These are phyloP conservation scores for Tetragonisca angustula DNA, from an alignment of 2,888 invertebrate genomes.

Conservation along the genomic window DNA sequence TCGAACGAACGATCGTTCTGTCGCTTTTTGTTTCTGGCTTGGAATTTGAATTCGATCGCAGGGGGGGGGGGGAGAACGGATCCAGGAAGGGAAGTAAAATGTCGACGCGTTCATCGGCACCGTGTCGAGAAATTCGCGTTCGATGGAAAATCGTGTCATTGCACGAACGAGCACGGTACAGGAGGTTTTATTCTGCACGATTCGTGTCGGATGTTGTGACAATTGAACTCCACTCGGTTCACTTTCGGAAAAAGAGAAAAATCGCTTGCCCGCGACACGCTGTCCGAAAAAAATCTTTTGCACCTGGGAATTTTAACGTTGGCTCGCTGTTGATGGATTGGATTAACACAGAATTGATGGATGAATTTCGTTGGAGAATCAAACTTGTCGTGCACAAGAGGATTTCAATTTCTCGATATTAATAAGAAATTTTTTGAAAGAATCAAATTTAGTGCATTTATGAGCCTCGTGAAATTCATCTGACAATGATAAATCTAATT, in stretches of 20 bases:
- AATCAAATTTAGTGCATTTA: too few species aligned
- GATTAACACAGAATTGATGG: too few species aligned
- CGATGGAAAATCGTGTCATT: not conserved
- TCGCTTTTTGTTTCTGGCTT: constrained; percentile 41
- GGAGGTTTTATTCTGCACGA: not conserved
- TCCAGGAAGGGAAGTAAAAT: not conserved
- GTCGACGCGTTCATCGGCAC: constrained; percentile 27
- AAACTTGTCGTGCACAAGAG: too few species aligned
- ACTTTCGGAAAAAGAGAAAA: too few species aligned
- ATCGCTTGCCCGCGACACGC: not conserved
- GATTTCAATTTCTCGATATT: too few species aligned
- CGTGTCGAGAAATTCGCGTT: constrained; percentile 27
- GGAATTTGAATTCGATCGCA: constrained; percentile 1
- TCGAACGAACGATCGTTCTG: constrained; percentile 21
- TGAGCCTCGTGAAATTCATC: too few species aligned
- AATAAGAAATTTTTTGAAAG: too few species aligned
- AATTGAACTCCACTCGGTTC: not conserved
- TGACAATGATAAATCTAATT: too few species aligned
- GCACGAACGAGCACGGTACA: not conserved
- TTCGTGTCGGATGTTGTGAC: constrained; percentile 9
- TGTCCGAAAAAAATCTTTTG: not conserved
- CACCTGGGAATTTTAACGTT: too few species aligned
- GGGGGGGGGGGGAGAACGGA: too few species aligned
- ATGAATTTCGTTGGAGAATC: too few species aligned
- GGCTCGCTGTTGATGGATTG: too few species aligned